Percentiles rank a stretch among this genome's conserved stretches.
Conservation (phyloP, 2,888 invertebrate species). For the Tortrix viridana region DNA sequence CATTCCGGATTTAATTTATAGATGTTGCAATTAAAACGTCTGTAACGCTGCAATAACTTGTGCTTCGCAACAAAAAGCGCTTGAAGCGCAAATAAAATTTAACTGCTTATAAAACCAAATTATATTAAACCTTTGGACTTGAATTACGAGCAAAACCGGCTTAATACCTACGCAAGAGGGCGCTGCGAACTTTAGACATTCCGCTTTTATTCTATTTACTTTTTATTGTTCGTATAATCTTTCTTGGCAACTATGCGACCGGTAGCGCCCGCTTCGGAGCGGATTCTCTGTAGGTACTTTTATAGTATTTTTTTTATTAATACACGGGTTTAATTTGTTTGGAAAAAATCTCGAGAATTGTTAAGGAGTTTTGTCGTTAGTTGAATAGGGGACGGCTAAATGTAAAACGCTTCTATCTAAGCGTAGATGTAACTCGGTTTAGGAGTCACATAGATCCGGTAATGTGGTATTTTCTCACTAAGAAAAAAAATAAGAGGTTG, state of each 20-base stretch:
- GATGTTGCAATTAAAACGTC: too few relatives aligned
- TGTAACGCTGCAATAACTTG: too few relatives aligned
- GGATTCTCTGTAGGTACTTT: constrained; percentile 21
- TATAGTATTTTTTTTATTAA: constrained; percentile 16
- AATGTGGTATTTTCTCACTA: too few relatives aligned
- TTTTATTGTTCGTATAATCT: constrained; percentile 46
- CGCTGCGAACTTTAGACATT: constrained; percentile 27
- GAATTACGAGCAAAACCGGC: constrained; percentile 18
- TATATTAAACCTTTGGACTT: constrained; percentile 27
- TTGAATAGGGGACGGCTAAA: background rate
- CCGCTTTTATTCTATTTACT: constrained; percentile 42
- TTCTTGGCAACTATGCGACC: constrained; percentile 37
- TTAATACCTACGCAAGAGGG: constrained; percentile 13
- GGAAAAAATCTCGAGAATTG: background rate
- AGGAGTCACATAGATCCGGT: too few relatives aligned
- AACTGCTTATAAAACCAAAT: constrained; percentile 9
- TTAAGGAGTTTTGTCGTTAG: constrained; percentile 5
- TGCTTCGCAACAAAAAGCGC: background rate
- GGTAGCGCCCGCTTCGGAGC: constrained; percentile 17
- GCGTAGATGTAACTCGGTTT: too few relatives aligned
- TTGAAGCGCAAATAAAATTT: background rate
- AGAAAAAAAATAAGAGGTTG: too few relatives aligned
- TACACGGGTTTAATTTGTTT: constrained; percentile 15
- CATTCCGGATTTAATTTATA: too few relatives aligned
- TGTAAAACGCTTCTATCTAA: too few relatives aligned